Percentiles rank a stretch among this genome's conserved stretches.
Evolutionary conservation across 1,140 invertebrate species (phyloP).

Genomic region (Oryzaephilus surinamensis): DNA sequence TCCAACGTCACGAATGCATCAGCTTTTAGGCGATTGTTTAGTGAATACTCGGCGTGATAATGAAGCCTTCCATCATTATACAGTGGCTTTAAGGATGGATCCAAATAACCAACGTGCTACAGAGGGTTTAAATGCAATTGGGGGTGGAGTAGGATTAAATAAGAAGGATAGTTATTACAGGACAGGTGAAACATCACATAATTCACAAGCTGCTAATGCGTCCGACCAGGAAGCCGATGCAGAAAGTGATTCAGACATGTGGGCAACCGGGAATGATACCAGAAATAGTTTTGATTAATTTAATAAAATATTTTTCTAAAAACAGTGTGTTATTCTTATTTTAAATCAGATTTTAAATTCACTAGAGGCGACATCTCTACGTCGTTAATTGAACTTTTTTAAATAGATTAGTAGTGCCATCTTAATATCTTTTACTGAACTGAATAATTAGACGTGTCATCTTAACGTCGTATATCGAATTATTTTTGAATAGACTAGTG

Average conservation of each 20-base stretch:
- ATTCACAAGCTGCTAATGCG: slow-evolving; percentile 22
- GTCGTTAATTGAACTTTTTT: too few species aligned
- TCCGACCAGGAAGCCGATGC: slow-evolving; percentile 27
- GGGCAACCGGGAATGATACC: too few species aligned
- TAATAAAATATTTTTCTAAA: slow-evolving; percentile 2
- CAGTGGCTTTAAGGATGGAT: slow-evolving; percentile 58
- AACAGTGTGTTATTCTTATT: too few species aligned
- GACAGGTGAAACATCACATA: slow-evolving; percentile 29
- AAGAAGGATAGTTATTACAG: slow-evolving; percentile 44
- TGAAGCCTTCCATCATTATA: slow-evolving; percentile 62
- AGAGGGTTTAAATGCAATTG: slow-evolving; percentile 58
- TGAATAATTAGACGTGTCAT: too few species aligned
- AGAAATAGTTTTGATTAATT: slow-evolving; percentile 11
- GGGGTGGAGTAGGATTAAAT: slow-evolving; percentile 41
- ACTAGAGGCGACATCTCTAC: too few species aligned
- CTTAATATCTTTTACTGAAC: too few species aligned
- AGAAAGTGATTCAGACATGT: slow-evolving; percentile 28
- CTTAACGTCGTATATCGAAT: too few species aligned
- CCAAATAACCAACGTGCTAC: slow-evolving; percentile 55
- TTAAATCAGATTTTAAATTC: too few species aligned
- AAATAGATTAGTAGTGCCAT: too few species aligned
- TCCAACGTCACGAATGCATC: slow-evolving; percentile 55
- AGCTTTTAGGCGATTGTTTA: slow-evolving; percentile 57
- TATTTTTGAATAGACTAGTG: too few species aligned
- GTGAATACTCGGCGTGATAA: slow-evolving; percentile 46